Conservation (phyloP, 2,113 vertebrate genomes). For the mouse (Mus musculus) region GRCm39 chr11:68357001-68357500, state of each 20-base stretch:
- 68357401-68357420: too few relatives aligned
- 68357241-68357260: too few relatives aligned
- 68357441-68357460: neutral
- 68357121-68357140: neutral
- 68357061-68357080: neutral
- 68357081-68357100: neutral
- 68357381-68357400: too few relatives aligned
- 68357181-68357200: neutral
- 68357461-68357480: neutral
- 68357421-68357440: too few relatives aligned
- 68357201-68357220: neutral
- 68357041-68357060: conserved; percentile 3
- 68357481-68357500: neutral
- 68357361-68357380: too few relatives aligned
- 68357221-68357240: neutral
- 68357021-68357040: neutral
- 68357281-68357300: neutral
- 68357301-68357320: neutral
- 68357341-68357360: neutral
- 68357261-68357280: neutral
- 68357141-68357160: neutral
- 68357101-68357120: neutral
- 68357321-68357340: neutral
- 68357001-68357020: neutral
- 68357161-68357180: neutral